Base-by-base conservation (phyloP, 2,797 vertebrate genomes). In the Cyprinella venusta region DNA sequence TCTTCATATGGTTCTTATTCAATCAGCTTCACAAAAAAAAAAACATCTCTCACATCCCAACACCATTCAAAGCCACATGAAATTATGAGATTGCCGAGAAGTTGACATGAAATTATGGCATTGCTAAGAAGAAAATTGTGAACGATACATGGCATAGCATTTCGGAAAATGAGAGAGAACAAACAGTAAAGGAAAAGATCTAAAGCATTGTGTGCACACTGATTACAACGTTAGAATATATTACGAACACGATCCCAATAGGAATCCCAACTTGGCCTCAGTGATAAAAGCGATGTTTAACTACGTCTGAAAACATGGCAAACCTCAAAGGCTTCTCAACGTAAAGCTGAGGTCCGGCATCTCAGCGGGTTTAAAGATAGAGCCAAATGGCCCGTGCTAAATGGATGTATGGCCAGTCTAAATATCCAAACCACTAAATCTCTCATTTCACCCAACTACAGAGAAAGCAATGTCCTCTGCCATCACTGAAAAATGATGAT, bases 341-440 rank as follows among this genome's bases (percentile, higher is more conserved):
- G 91, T 94, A 93, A 92, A 93, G 94, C 91, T 83, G 94, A 92
- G 90, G 92, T 90, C 91, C 84, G 52, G 70, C 91, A 80, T 90
- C 89, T 90, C 91, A 80, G 78, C 88, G 59, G 93, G 93, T 93
- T 88, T 82, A 61, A 2, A 76, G 81, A 89, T 89, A 90, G 91
- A 90, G 91, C 92, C 92, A 90, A 94, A 91, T 81, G 90, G 88
- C 87, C 92, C 86, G 87, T 82, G 84, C 90, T 88, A 91, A 56
- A 91, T 89, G 89, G 86, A 93, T 89, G 90, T 89, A 89, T 79
- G 83, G 87, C 77, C 83, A 88, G 26, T 87, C 92, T 90, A 89
- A 90, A 85, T 87, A 88, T 81, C 81, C 5, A 18, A 61, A 71
- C 83, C 77, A 86, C 89, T 74, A 90, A 91, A 90, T 83, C 84